Evolutionary conservation across 1,140 invertebrate genomes (phyloP).

Genomic region (Coelopa frigida): DNA sequence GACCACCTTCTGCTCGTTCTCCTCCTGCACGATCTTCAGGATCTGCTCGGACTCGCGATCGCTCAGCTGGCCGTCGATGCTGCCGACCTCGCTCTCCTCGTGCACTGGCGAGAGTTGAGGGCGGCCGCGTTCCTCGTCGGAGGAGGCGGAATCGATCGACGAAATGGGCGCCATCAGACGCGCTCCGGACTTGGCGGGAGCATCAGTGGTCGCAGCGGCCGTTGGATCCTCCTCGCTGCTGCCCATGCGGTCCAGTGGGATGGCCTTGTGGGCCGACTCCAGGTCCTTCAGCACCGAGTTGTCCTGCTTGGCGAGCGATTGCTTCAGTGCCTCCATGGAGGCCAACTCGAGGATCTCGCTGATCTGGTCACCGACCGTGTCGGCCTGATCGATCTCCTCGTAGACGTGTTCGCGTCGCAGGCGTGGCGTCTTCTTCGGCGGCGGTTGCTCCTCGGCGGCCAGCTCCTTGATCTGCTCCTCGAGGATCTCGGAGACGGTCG

Average conservation of each 20-base stretch:
- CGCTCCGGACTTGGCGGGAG: neutral
- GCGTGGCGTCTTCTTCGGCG: slow-evolving; percentile 41
- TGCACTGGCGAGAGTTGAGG: slow-evolving; percentile 32
- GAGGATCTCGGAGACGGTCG: neutral
- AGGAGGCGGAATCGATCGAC: slow-evolving; percentile 41
- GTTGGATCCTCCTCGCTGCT: slow-evolving; percentile 40
- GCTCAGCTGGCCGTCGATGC: slow-evolving; percentile 1
- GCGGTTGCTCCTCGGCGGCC: slow-evolving; percentile 13
- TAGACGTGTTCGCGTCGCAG: slow-evolving; percentile 53
- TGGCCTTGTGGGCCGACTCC: slow-evolving; percentile 22
- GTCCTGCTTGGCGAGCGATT: slow-evolving; percentile 33
- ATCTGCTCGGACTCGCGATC: slow-evolving; percentile 10
- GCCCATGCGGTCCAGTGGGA: slow-evolving; percentile 41
- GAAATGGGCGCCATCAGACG: slow-evolving; percentile 31
- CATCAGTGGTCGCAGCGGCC: slow-evolving; percentile 11
- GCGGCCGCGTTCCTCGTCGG: slow-evolving; percentile 31
- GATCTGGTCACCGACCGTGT: slow-evolving; percentile 24
- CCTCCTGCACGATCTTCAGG: neutral
- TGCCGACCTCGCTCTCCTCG: slow-evolving; percentile 36
- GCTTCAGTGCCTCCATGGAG: slow-evolving; percentile 26
- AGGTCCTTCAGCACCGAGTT: slow-evolving; percentile 26
- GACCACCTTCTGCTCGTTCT: slow-evolving; percentile 7
- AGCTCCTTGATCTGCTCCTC: slow-evolving; percentile 1
- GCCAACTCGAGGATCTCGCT: slow-evolving; percentile 22
- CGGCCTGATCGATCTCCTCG: slow-evolving; percentile 50